Conservation (phyloP, 2,888 invertebrate genomes). For the Caenorhabditis uteleia region DNA sequence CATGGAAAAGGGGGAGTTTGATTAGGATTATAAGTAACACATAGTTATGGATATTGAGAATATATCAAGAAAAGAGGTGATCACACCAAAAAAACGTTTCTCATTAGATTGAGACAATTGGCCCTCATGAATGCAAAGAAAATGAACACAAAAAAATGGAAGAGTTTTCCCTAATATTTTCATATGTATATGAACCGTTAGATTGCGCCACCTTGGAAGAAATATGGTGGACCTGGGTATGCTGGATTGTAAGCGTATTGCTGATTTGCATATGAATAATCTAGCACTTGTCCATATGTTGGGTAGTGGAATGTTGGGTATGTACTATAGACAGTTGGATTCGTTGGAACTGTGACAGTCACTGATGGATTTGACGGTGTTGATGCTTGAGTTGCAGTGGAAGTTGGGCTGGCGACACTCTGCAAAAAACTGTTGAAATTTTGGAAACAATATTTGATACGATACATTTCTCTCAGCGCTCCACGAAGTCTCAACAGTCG, state of each 20-base stretch:
- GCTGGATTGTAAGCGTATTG: slow-evolving; percentile 11
- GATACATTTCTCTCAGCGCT: slow-evolving; percentile 10
- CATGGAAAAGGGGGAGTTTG: no score
- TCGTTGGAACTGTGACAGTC: slow-evolving; percentile 7
- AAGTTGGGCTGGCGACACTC: background rate
- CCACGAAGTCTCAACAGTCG: slow-evolving; percentile 20
- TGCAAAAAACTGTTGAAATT: background rate
- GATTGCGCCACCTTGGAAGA: slow-evolving; percentile 21
- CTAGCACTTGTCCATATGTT: slow-evolving; percentile 15
- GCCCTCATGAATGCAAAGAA: no score
- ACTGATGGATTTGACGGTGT: slow-evolving; percentile 2
- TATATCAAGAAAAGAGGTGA: no score
- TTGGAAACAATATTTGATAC: background rate
- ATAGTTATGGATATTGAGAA: no score
- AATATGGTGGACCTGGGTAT: slow-evolving; percentile 31
- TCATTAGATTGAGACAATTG: no score
- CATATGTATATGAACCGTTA: no score
- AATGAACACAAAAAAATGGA: no score
- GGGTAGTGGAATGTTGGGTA: slow-evolving; percentile 34
- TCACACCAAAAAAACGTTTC: no score
- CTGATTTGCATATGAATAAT: slow-evolving; percentile 20
- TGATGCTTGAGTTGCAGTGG: slow-evolving; percentile 10
- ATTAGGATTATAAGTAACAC: no score
- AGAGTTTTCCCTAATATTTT: no score
- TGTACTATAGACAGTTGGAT: slow-evolving; percentile 34